Evolutionary conservation across 2,888 invertebrate species (phyloP), one percentile per base, ranked within the genome.

Genomic region (Lymantria monacha): DNA sequence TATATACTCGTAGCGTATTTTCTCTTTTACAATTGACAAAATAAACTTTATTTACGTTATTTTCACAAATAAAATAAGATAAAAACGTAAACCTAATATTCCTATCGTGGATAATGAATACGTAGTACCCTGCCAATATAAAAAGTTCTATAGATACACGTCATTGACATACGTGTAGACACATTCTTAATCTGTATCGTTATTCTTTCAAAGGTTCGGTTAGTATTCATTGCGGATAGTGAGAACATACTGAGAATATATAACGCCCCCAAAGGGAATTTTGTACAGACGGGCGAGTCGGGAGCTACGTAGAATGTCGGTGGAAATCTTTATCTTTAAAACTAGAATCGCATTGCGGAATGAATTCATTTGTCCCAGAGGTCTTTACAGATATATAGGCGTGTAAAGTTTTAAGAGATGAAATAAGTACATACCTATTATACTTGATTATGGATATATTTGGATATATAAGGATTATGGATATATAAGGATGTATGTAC

Each of bases 201-300:
- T 53, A 49, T 65, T 62, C 66, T 68, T 65, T 61, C 48, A 61
- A 61, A 61, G 59, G 13, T 44, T 30, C 37, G 42, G 45, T 45
- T 52, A 51, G 67, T 70, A 70, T 70, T 70, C 70, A 70, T 65
- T 61, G 67, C 63, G 60, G 55, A 38, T 42, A 33, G 52, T 51
- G 55, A 22, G 56, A 56, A 64, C 62, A 65, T 68, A 62, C 65
- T 59, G 66, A 46, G 70, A 70, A 70, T 70, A 57, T 61, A 59
- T 55, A 63, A 65, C 58, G 31, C 38, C 42, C 31, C 22, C 46
- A 9, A 10, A 50, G 50, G 52, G 57, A 51, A 33, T 38, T n/a
- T 53, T 15, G 15, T 3, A 42, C 44, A 61, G 47, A 46, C 66
- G 59, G 30, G 63, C 52, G 3, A 52, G 31, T 49, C 1, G 22